Percentiles rank a stretch among this genome's conserved stretches.
These are phyloP conservation scores for Pelagia noctiluca DNA, from an alignment of 30 jellyfish, hydroid and myxozoan genomes.

Conservation along the genomic window DNA sequence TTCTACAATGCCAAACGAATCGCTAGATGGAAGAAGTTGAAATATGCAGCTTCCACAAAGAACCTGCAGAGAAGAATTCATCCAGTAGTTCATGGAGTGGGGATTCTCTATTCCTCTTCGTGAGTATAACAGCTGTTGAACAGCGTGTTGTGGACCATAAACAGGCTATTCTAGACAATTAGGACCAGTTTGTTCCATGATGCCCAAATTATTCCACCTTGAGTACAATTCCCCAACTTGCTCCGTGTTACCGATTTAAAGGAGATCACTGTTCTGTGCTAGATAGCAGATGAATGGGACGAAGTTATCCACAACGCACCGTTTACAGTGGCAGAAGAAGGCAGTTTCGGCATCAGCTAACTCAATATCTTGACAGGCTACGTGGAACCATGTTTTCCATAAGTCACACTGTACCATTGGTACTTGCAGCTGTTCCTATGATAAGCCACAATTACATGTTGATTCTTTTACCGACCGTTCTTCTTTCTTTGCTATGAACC, in stretches of 20 bases:
- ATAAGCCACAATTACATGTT: not conserved
- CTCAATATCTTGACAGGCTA: not conserved
- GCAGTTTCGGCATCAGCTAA: constrained; percentile 22
- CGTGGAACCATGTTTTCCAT: constrained; percentile 23
- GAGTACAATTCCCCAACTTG: not conserved
- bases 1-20: not conserved
- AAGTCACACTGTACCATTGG: constrained; percentile 17
- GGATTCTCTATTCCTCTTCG: constrained; percentile 11
- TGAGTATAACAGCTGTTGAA: not conserved
- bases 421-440: not conserved
- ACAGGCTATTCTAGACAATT: not conserved
- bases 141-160: not conserved
- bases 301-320: not conserved
- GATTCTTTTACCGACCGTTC: not conserved
- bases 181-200: not conserved
- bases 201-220: not conserved
- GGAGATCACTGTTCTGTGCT: not conserved
- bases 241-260: not conserved
- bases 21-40: not conserved
- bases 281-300: not conserved
- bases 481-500: not conserved
- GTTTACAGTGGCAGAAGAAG: constrained; percentile 11
- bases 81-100: not conserved
- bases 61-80: constrained; percentile 6
- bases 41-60: constrained; percentile 4